Base-by-base conservation (phyloP, 2,113 vertebrate species). In the Coryphaenoides rupestris region DNA sequence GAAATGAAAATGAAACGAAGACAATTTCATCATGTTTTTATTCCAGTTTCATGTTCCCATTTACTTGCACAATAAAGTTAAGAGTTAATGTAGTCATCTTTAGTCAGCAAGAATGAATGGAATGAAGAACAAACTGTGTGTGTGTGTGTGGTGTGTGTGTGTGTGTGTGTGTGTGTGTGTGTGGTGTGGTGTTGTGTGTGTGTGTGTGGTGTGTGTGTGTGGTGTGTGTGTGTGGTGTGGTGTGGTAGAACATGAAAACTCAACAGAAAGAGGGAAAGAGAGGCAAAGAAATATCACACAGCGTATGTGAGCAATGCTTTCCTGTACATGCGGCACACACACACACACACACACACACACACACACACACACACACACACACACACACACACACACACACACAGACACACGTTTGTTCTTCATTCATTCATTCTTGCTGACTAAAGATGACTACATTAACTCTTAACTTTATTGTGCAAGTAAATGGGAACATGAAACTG, bases 1-100 rank as follows among this genome's bases (percentile, higher is more conserved):
- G 21, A 4, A 19, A 62, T 53, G 28, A 33, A 74, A 22, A 53
- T n/a, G 68, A 74, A 58, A n/a, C n/a, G n/a, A 65, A 22, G 16
- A 56, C 13, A 1, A 6, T 33, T 4, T 60, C 13, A 19, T 57
- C n/a, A 45, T 69, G 69, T 61, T 69, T 81, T 84, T 83, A 78
- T 87, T 89, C 86, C 83, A 87, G 86, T 90, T 91, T 82, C 55
- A 83, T 76, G 83, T 86, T 72, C 69, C 76, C 76, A 79, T 83
- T 81, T 85, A 74, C 76, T 84, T 76, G 58, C 66, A 88, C 86
- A 86, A 75, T 64, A 52, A 72, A 77, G 62, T 85, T 78, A 73
- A 63, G 63, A 82, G 68, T 80, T 21, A 49, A 76, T 70, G 78
- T 66, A 75, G 55, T 72, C 71, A 82, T 70, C 70, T 68, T 76